Evolutionary conservation across 2,113 vertebrate genomes (phyloP).

Genomic region (Suricata suricatta): DNA sequence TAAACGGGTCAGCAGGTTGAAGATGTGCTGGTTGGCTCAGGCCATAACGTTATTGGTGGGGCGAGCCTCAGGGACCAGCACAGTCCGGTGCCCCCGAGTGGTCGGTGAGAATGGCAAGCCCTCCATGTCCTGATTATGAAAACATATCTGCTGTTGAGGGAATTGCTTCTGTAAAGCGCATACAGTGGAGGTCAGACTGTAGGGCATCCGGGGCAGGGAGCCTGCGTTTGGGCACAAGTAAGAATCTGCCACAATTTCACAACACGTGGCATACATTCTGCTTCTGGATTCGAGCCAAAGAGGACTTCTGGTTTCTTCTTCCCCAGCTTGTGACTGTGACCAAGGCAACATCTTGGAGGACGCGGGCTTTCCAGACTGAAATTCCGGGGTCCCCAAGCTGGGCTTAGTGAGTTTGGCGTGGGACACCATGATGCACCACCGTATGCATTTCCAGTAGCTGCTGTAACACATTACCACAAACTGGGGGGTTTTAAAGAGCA

Average conservation of each 20-base stretch:
- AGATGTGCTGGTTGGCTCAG: background rate
- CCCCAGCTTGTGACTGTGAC: background rate
- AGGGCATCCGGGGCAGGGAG: no score
- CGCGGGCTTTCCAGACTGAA: background rate
- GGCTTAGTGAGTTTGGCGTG: background rate
- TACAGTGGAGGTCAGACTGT: background rate
- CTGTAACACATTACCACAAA: background rate
- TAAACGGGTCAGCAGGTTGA: background rate
- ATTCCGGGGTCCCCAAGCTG: background rate
- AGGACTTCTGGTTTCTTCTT: background rate
- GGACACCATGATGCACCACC: no score
- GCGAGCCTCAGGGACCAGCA: background rate
- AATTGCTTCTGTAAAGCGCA: background rate
- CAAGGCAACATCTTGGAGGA: background rate
- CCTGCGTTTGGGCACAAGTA: background rate
- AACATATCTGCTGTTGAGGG: background rate
- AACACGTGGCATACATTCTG: background rate
- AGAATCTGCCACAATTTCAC: background rate
- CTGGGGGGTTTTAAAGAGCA: background rate
- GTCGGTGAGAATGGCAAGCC: background rate
- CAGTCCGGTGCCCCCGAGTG: fast-evolving
- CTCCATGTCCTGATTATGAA: background rate
- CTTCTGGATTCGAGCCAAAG: background rate
- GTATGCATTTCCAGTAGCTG: background rate
- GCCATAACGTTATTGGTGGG: fast-evolving